Percentiles rank a stretch among this genome's conserved stretches.
Evolutionary conservation across 2,797 vertebrate species (phyloP).

Genomic region (Crocodylus rhombifer): DNA sequence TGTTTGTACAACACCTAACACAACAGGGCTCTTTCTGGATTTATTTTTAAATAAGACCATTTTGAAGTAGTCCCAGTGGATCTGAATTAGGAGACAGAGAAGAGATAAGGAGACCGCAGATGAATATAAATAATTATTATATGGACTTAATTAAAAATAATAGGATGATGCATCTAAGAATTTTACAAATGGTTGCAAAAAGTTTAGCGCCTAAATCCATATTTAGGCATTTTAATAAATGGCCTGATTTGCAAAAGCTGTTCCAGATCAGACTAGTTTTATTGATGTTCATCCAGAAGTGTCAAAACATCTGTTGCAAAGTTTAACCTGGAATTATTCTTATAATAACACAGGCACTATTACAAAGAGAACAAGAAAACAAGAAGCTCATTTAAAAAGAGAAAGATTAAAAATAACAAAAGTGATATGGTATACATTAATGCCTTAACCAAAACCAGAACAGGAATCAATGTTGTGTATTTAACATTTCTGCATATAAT

Average conservation of each 20-base stretch:
- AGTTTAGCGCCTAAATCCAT: neutral
- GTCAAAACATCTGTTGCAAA: constrained; percentile 30
- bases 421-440: constrained; percentile 24
- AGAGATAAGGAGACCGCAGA: neutral
- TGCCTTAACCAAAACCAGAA: constrained; percentile 8
- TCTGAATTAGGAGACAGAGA: neutral
- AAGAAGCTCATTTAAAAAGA: neutral
- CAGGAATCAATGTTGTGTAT: constrained; percentile 12
- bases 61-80: neutral
- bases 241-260: neutral
- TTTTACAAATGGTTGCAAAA: neutral
- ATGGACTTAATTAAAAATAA: neutral
- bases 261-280: constrained; percentile 3
- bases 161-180: neutral
- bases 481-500: constrained; percentile 26
- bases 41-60: neutral
- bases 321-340: constrained; percentile 29
- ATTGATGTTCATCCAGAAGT: neutral
- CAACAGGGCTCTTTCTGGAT: neutral
- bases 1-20: neutral
- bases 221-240: neutral
- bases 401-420: constrained; percentile 20
- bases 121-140: neutral
- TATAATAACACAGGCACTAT: neutral
- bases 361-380: constrained; percentile 11